These are phyloP conservation scores for Pseudomugil gertrudae DNA, from an alignment of 2,797 vertebrate species.

Conservation along the genomic window DNA sequence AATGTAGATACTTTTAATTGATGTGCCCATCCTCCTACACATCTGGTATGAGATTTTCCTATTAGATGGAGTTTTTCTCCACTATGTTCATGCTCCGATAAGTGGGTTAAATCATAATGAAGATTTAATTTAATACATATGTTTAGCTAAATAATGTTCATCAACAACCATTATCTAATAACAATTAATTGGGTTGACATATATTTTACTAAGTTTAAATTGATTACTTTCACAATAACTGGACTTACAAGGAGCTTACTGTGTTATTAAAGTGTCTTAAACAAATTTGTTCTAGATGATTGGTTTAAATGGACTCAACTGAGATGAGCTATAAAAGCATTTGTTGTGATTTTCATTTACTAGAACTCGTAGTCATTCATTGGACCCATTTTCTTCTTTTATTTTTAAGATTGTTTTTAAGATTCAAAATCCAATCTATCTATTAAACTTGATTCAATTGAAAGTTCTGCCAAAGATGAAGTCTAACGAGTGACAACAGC, in stretches of 20 bases:
- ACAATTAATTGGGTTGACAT: neutral
- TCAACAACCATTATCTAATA: neutral
- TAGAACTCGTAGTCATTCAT: too few relatives aligned
- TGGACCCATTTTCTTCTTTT: too few relatives aligned
- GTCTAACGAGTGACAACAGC: neutral
- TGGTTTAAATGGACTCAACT: neutral
- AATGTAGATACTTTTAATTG: neutral
- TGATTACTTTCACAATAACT: neutral
- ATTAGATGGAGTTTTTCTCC: neutral
- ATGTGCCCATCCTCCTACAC: neutral
- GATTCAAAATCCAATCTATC: too few relatives aligned
- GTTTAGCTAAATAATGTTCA: neutral
- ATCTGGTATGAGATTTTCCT: neutral
- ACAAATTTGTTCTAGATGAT: neutral
- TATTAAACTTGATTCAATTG: too few relatives aligned
- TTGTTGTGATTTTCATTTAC: too few relatives aligned
- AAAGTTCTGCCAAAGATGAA: too few relatives aligned
- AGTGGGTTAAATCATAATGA: neutral
- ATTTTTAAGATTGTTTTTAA: too few relatives aligned
- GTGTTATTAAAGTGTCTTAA: neutral
- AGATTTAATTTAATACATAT: neutral
- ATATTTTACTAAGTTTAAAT: neutral
- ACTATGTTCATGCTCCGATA: too few relatives aligned
- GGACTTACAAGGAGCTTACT: neutral
- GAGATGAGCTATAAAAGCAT: too few relatives aligned